These are phyloP conservation scores for Sipunculus nudus DNA, from an alignment of 2,888 invertebrate genomes.

Conservation along the genomic window DNA sequence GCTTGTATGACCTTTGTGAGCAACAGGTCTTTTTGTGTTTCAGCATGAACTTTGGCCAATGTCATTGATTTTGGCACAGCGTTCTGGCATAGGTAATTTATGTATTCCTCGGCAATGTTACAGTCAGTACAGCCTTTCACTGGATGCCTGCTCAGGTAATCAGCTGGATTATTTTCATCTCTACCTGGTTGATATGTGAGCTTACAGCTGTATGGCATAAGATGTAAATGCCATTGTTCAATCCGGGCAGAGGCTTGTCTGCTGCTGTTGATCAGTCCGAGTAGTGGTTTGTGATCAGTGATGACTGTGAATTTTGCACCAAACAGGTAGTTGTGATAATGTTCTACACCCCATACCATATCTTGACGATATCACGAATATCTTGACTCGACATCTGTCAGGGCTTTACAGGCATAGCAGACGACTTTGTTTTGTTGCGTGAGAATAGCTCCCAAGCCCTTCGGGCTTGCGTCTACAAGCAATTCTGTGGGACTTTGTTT, in stretches of 20 bases:
- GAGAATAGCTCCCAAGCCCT: no score
- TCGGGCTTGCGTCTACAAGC: no score
- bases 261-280: conserved; percentile 8
- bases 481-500: no score
- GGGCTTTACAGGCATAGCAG: no score
- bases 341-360: conserved; percentile 4
- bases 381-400: no score
- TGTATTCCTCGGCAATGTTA: conserved; percentile 25
- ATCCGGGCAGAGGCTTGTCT: conserved; percentile 36
- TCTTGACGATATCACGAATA: no score
- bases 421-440: no score
- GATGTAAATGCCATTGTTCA: conserved; percentile 37
- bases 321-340: conserved; percentile 2
- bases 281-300: conserved; percentile 16
- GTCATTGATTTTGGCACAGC: conserved; percentile 20
- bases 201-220: conserved; percentile 33
- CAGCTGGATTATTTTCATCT: conserved; percentile 40
- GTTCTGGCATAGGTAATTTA: conserved; percentile 19
- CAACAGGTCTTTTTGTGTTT: background rate
- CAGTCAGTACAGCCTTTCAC: background rate
- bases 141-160: conserved; percentile 40
- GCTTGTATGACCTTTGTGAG: background rate
- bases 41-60: conserved; percentile 6
- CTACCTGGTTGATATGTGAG: conserved; percentile 32
- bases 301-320: conserved; percentile 6